phyloP scores from a whole-genome alignment of 2,113 vertebrate genomes.

The Tiliqua scincoides region DNA sequence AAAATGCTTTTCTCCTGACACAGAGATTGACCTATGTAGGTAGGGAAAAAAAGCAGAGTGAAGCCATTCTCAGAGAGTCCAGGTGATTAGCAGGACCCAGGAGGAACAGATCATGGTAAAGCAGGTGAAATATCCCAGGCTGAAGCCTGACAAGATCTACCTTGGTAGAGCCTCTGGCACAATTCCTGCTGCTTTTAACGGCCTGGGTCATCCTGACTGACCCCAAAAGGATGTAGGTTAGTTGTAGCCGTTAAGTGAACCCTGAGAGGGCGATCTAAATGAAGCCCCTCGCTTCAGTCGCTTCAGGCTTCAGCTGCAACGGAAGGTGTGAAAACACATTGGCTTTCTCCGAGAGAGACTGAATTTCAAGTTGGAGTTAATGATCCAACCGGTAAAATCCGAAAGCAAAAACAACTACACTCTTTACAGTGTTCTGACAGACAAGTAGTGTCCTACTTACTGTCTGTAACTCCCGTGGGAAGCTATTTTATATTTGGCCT shows the following conservation, averaged over 20 bases:
- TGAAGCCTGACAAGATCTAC: neutral
- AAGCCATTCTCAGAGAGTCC: neutral
- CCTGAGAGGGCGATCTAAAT: neutral
- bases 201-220: neutral
- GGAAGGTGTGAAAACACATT: neutral
- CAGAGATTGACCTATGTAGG: neutral
- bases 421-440: neutral
- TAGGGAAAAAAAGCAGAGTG: neutral
- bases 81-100: neutral
- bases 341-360: neutral
- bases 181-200: neutral
- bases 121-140: neutral
- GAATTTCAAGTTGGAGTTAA: neutral
- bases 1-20: neutral
- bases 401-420: neutral
- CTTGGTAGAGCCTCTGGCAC: neutral
- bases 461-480: constrained; percentile 26
- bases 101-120: neutral
- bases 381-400: constrained; percentile 1
- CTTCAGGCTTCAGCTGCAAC: neutral
- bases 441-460: constrained; percentile 43
- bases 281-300: neutral
- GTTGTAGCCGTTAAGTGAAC: neutral
- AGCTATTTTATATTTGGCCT: constrained; percentile 11
- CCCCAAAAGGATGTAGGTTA: neutral